Base-by-base conservation (phyloP, 2,888 invertebrate species). In the Xestoiulus laeticollis region DNA sequence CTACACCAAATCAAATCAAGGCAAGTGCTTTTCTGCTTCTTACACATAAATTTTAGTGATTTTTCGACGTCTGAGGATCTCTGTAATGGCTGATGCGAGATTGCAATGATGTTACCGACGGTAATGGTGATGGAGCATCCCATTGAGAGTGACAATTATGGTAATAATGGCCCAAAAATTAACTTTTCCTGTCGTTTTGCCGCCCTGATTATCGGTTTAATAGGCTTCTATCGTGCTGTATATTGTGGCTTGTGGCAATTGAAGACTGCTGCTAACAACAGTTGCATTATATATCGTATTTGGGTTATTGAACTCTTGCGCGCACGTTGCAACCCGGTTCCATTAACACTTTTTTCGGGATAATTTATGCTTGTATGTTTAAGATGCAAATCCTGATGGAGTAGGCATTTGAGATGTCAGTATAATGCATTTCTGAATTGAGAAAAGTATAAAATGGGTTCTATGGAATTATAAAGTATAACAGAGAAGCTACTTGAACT, bases 11-110 rank as follows among this genome's bases (percentile, higher is more conserved):
- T 19, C 59, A 59, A 59, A 59, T 59, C 59, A 59, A 59, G 59
- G 59, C 59, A 59, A 59, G 59, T 59, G 59, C 59, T 59, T 59
- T 59, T 59, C 19, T 59, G 59, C 59, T 59, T 59, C 59, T n/a
- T n/a, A 59, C 59, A 59, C 59, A 59, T 59, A 59, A 59, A 59
- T 59, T n/a, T 59, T n/a, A 59, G 59, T 59, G 59, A 59, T 59
- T 59, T 59, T 59, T 59, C 14, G 59, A n/a, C 59, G 22, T 59
- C n/a, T 2, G 59, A 59, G 5, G 59, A 59, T 59, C 59, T 19
- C n/a, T 19, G 48, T 59, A 59, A 59, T 59, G 59, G 59, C n/a
- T 59, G n/a, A 59, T 59, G 19, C 59, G n/a, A n/a, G 59, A 19
- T 59, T 5, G 59, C 59, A 59, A 59, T n/a, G n/a, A 59, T 59